Evolutionary conservation across 1,140 invertebrate genomes (phyloP).

Genomic region (Leptinotarsa undecemlineata): DNA sequence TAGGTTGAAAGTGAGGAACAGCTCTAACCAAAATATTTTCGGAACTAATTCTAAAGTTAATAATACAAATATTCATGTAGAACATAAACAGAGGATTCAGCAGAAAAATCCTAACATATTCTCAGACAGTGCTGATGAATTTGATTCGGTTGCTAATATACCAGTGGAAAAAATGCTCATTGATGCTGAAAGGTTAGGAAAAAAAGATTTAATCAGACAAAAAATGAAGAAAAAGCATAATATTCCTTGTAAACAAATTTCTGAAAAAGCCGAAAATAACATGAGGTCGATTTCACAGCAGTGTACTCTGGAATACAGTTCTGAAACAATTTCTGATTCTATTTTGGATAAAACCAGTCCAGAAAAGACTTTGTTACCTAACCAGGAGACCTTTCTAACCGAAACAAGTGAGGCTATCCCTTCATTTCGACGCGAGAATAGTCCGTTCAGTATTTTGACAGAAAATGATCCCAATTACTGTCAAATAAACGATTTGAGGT

Average conservation of each 20-base stretch:
- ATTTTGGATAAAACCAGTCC: slow-evolving; percentile 61
- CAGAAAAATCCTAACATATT: slow-evolving; percentile 65
- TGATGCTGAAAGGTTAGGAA: slow-evolving; percentile 50
- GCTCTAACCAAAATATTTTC: slow-evolving; percentile 67
- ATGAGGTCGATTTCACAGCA: slow-evolving; percentile 62
- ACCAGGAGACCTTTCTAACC: slow-evolving; percentile 29
- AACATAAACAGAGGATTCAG: slow-evolving; percentile 57
- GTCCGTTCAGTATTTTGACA: slow-evolving; percentile 24
- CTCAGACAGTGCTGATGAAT: slow-evolving; percentile 61
- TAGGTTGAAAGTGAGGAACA: slow-evolving; percentile 60
- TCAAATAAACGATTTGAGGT: slow-evolving; percentile 25
- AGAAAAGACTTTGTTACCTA: slow-evolving; percentile 56
- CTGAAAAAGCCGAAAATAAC: slow-evolving; percentile 54
- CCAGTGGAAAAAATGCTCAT: slow-evolving; percentile 51
- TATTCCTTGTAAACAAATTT: slow-evolving; percentile 44
- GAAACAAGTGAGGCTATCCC: neutral
- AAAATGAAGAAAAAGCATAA: slow-evolving; percentile 58
- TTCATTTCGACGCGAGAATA: slow-evolving; percentile 18
- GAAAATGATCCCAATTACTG: slow-evolving; percentile 33
- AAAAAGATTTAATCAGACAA: slow-evolving; percentile 41
- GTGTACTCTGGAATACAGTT: slow-evolving; percentile 71
- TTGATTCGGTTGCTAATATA: slow-evolving; percentile 51
- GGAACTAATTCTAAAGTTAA: slow-evolving; percentile 73
- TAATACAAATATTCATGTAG: slow-evolving; percentile 77
- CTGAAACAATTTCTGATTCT: slow-evolving; percentile 71